Percentiles rank a stretch among this genome's conserved stretches.
Evolutionary conservation across 1,140 invertebrate genomes (phyloP).

Genomic region (Macrostomum lignano): DNA sequence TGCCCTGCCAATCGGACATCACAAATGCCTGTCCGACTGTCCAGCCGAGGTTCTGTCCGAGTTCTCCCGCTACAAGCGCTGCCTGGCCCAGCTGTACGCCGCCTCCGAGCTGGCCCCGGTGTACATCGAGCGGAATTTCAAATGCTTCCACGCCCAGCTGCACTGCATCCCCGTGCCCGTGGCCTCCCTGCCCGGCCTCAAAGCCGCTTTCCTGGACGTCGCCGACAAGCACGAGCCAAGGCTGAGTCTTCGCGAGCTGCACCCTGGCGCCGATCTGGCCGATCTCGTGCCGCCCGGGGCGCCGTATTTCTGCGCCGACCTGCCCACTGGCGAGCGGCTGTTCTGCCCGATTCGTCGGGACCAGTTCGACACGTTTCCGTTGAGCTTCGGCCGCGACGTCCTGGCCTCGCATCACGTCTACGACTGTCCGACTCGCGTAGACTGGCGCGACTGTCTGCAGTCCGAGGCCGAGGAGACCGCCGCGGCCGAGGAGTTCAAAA

Average conservation of each 20-base stretch:
- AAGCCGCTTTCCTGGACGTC: slow-evolving; percentile 2
- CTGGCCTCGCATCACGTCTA: slow-evolving; percentile 47
- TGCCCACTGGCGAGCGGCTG: slow-evolving; percentile 45
- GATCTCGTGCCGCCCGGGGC: slow-evolving; percentile 38
- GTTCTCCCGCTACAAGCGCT: slow-evolving; percentile 44
- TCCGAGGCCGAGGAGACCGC: slow-evolving; percentile 43
- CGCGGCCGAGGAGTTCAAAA: slow-evolving; percentile 41
- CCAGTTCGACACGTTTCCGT: slow-evolving; percentile 36
- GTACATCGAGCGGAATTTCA: slow-evolving; percentile 78
- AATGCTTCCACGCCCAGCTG: slow-evolving; percentile 66
- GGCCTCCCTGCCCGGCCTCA: too few relatives aligned
- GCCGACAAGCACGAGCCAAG: neutral
- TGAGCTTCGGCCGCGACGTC: slow-evolving; percentile 74
- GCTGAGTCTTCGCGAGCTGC: neutral
- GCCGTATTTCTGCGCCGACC: slow-evolving; percentile 63
- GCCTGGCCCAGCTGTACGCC: slow-evolving; percentile 44
- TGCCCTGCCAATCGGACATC: slow-evolving; percentile 68
- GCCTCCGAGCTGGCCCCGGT: slow-evolving; percentile 39
- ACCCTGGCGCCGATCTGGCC: slow-evolving; percentile 7
- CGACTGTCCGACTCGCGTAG: slow-evolving; percentile 51
- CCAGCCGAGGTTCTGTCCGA: slow-evolving; percentile 48
- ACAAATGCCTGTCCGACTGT: slow-evolving; percentile 44
- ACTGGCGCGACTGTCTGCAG: slow-evolving; percentile 61
- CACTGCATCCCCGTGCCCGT: too few relatives aligned
- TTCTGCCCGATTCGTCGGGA: slow-evolving; percentile 39